These are phyloP conservation scores for Clarias fuscus DNA, from an alignment of 2,797 vertebrate species.

Conservation along the genomic window DNA sequence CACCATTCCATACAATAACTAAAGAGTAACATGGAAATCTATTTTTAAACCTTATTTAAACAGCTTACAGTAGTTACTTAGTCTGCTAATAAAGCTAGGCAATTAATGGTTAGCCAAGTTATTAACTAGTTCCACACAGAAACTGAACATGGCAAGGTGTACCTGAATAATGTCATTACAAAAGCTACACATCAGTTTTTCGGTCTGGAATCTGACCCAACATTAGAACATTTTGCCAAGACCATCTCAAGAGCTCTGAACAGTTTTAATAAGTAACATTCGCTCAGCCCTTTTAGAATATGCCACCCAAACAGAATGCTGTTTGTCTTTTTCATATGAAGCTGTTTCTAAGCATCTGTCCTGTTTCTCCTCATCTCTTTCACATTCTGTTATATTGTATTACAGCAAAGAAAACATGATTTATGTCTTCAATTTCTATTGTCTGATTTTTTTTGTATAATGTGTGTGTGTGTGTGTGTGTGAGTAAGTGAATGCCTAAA, in stretches of 20 bases:
- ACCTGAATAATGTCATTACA: not conserved
- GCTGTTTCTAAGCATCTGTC: not conserved
- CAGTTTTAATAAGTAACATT: not conserved
- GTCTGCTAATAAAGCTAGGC: not conserved
- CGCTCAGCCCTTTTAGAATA: not conserved
- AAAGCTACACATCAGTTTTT: not conserved
- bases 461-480: not conserved
- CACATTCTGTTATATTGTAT: not conserved
- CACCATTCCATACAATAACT: no score
- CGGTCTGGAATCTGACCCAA: not conserved
- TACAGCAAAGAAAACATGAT: not conserved
- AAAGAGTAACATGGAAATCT: not conserved
- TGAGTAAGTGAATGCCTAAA: no score
- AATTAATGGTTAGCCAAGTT: not conserved
- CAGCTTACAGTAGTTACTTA: not conserved
- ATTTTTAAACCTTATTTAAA: not conserved
- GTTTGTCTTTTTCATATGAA: not conserved
- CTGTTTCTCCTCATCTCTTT: not conserved
- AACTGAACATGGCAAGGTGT: not conserved
- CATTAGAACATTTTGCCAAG: not conserved
- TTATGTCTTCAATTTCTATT: not conserved
- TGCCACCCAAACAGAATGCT: not conserved
- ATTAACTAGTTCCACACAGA: not conserved
- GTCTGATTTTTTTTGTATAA: not conserved
- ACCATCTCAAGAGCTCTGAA: no score